Conservation (phyloP, 2,888 invertebrate genomes). For the Iselma pallidipennis region DNA sequence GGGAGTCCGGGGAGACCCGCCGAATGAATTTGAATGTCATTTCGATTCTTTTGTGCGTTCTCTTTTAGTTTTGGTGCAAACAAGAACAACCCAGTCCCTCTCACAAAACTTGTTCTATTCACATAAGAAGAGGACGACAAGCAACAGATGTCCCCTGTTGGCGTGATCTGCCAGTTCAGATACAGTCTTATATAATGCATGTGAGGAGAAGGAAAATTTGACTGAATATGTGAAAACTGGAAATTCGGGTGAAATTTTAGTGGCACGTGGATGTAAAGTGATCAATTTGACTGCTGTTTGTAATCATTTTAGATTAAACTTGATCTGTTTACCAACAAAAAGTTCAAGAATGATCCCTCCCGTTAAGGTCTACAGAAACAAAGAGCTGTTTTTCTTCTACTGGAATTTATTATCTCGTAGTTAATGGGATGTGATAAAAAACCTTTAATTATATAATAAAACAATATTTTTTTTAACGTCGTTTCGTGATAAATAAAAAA, state of each 20-base stretch:
- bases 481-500: not conserved
- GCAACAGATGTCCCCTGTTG: constrained; percentile 14
- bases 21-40: constrained; percentile 48
- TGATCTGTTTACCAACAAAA: constrained; percentile 23
- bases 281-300: constrained; percentile 2
- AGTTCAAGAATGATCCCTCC: constrained; percentile 6
- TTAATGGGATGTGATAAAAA: constrained; percentile 10
- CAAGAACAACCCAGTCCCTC: too few relatives aligned
- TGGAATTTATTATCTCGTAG: constrained; percentile 19
- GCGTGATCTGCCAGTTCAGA: too few relatives aligned
- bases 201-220: too few relatives aligned
- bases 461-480: not conserved
- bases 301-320: constrained; percentile 11
- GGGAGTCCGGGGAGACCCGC: constrained; percentile 38
- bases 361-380: constrained; percentile 7
- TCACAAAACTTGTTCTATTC: constrained; percentile 2
- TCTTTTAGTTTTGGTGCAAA: constrained; percentile 22
- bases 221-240: too few relatives aligned
- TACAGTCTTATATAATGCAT: too few relatives aligned
- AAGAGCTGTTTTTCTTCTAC: constrained; percentile 16
- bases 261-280: too few relatives aligned
- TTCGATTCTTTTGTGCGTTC: constrained; percentile 34
- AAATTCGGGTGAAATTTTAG: too few relatives aligned
- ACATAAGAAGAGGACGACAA: not conserved
- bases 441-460: constrained; percentile 5